These are phyloP conservation scores for Montipora efflorescens DNA, from an alignment of 64 coral and sea anemone genomes.

Conservation along the genomic window DNA sequence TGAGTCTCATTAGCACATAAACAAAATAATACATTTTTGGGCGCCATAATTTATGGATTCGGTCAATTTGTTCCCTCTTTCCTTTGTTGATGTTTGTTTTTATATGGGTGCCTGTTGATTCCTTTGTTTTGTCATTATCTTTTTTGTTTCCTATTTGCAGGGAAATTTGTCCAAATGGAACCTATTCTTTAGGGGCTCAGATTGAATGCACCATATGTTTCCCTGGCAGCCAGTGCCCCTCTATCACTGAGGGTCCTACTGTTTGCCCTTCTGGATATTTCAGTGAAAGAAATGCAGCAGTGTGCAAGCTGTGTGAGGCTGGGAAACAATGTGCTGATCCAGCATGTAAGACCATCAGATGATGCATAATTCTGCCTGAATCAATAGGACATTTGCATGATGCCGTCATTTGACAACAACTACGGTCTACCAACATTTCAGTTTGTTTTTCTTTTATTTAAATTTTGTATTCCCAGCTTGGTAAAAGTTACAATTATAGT, in stretches of 20 bases:
- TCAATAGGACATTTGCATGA: too few species aligned
- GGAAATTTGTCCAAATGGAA: conserved; percentile 94
- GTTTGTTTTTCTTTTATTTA: neutral
- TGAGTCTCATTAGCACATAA: too few species aligned
- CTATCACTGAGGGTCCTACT: conserved; percentile 70
- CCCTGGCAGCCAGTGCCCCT: conserved; percentile 78
- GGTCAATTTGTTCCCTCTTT: too few species aligned
- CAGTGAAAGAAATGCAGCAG: conserved; percentile 88
- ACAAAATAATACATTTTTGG: too few species aligned
- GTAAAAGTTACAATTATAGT: too few species aligned
- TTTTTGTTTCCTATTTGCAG: conserved; percentile 3
- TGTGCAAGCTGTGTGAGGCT: conserved; percentile 88
- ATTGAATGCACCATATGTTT: conserved; percentile 83
- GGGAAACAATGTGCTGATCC: conserved; percentile 96
- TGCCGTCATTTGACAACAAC: too few species aligned
- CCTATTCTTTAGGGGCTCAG: conserved; percentile 95
- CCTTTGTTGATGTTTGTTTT: too few species aligned
- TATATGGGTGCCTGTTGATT: too few species aligned
- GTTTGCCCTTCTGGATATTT: conserved; percentile 84
- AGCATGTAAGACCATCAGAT: conserved; percentile 48
- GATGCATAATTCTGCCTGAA: neutral
- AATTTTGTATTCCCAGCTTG: too few species aligned
- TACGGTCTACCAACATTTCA: too few species aligned
- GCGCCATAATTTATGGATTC: too few species aligned
- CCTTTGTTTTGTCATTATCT: neutral